A percentile compares a stretch with the other conserved stretches of the same genome.
These are phyloP conservation scores for Philonicus albiceps DNA, from an alignment of 2,888 invertebrate genomes.

Conservation along the genomic window DNA sequence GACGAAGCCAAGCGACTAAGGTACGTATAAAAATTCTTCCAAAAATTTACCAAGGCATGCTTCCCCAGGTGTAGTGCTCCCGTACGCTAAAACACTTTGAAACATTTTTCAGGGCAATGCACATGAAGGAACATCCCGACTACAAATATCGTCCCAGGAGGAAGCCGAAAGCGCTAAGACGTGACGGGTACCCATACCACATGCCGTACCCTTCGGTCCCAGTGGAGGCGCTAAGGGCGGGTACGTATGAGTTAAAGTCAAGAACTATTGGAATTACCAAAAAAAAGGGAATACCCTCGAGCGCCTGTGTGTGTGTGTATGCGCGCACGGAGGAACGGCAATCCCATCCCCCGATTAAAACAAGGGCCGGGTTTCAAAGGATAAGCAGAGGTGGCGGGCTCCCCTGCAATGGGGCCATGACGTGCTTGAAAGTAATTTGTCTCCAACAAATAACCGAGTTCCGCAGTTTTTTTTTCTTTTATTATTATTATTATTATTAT, in stretches of 20 bases:
- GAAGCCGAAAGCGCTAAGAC: conserved; percentile 87
- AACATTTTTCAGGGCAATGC: conserved; percentile 73
- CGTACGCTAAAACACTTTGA: conserved; percentile 37
- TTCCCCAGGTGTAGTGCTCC: background rate
- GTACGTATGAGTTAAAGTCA: conserved; percentile 65
- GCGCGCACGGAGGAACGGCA: background rate
- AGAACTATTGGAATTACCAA: background rate
- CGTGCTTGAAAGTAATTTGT: conserved; percentile 48
- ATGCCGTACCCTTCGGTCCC: conserved; percentile 92
- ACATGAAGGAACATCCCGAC: conserved; percentile 96
- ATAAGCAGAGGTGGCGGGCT: background rate
- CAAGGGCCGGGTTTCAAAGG: conserved; percentile 5
- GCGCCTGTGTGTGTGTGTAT: background rate
- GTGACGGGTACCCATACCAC: conserved; percentile 91
- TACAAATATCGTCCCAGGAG: conserved; percentile 91
- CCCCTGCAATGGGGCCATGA: background rate
- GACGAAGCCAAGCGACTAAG: conserved; percentile 93
- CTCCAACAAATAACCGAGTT: conserved; percentile 47
- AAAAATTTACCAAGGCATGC: background rate
- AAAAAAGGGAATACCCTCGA: background rate
- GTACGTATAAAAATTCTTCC: conserved; percentile 52
- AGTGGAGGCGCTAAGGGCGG: conserved; percentile 86
- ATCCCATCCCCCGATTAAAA: conserved; percentile 31
- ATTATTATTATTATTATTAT: conserved; percentile 1
- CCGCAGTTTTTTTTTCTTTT: conserved; percentile 40